Evolutionary conservation across 2,113 vertebrate species (phyloP), one percentile per base, ranked within the genome.

Genomic region (Tachuris rubrigastra): DNA sequence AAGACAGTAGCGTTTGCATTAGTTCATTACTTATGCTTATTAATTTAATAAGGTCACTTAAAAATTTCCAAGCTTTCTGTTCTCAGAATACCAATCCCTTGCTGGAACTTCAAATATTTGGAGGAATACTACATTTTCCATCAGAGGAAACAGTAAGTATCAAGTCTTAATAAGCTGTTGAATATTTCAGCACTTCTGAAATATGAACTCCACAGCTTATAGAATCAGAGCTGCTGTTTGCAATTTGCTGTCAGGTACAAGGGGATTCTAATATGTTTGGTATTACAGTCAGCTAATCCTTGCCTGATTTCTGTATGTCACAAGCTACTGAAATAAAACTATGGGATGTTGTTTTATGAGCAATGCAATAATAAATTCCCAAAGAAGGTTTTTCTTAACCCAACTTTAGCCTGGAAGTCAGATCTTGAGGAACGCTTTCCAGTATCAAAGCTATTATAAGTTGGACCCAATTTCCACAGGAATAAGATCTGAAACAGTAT

Each of bases 191-290:
- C 73, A 50, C 60, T 91, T 81, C 68, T 89, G 59, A 93, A 85
- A 88, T 65, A 81, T 20, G 60, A 95, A 90, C 63, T 84, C 53
- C 27, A 21, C 39, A 56, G 85, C 59, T 90, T 82, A 41, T 4
- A 46, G 75, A 84, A 76, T 91, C 1, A 6, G 67, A 73, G 84
- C 52, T 91, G 65, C 87, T 69, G 80, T 85, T 95, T 92, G 92
- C 88, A 87, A 87, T 95, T 94, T 93, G 87, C 91, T 94, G 75
- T 90, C 78, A 83, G 85, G 81, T 93, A 87, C 75, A 93, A 95
- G 96, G 93, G 71, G 78, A 95, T 95, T 95, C 85, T 94, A 90
- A 93, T 95, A 86, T 73, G 63, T 94, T 96, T 90, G 78, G 91
- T 66, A 74, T 94, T 86, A 95, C 37, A 73, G 44, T 42, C 92